A percentile compares a stretch with the other conserved stretches of the same genome.
Conservation (phyloP, 2,113 vertebrate species). For the Cyprinodon brontotheroides region DNA sequence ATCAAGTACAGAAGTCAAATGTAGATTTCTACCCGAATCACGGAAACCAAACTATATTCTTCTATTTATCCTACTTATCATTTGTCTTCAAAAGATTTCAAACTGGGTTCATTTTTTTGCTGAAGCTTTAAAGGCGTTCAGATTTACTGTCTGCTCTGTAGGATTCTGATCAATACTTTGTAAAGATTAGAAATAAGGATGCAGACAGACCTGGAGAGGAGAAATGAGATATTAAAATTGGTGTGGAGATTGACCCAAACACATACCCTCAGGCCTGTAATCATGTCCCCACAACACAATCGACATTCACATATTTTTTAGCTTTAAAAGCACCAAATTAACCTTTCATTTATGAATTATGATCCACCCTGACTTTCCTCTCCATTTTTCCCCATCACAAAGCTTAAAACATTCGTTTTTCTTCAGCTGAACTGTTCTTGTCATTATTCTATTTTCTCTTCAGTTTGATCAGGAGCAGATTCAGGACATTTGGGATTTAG, state of each 20-base stretch:
- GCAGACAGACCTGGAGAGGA: conserved; percentile 12
- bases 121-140: conserved; percentile 5
- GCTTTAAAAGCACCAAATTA: conserved; percentile 11
- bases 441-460: neutral
- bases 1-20: conserved; percentile 62
- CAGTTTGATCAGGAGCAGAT: too few relatives aligned
- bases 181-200: conserved; percentile 54
- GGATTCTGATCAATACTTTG: conserved; percentile 58
- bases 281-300: conserved; percentile 37
- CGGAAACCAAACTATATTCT: conserved; percentile 39
- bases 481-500: too few relatives aligned
- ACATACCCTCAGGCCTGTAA: conserved; percentile 41
- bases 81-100: conserved; percentile 37
- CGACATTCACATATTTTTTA: conserved; percentile 31
- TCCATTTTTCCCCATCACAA: neutral
- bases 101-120: conserved; percentile 8
- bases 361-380: neutral
- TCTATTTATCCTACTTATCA: conserved; percentile 39
- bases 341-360: neutral
- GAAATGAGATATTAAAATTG: conserved; percentile 17
- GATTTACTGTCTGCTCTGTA: conserved; percentile 2
- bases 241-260: neutral
- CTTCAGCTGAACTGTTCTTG: neutral
- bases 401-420: neutral
- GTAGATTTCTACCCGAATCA: conserved; percentile 48